Evolutionary conservation across 2,797 vertebrate genomes (phyloP).

Genomic region (Ataeniobius toweri): DNA sequence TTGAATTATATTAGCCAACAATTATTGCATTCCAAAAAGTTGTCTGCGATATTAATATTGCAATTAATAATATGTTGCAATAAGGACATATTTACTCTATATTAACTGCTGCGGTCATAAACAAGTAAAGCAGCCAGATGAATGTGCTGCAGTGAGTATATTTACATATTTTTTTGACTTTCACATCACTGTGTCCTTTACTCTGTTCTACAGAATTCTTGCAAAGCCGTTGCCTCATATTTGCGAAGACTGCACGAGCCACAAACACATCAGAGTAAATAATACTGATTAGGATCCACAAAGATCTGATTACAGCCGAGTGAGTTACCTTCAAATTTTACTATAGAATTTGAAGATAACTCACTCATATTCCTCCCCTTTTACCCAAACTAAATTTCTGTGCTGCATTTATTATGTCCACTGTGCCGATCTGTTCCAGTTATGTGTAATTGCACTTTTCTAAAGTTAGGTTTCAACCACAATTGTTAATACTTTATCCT

Average conservation of each 20-base stretch:
- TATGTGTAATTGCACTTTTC: not conserved
- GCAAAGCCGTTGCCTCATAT: not conserved
- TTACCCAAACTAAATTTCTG: not conserved
- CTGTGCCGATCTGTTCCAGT: not conserved
- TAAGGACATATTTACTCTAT: not conserved
- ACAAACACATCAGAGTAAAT: not conserved
- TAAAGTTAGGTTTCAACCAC: not conserved
- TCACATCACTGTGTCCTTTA: too few relatives aligned
- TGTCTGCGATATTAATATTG: not conserved
- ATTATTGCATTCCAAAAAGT: too few relatives aligned
- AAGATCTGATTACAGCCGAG: not conserved
- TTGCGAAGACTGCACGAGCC: not conserved
- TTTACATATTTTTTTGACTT: not conserved
- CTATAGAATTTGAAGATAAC: not conserved
- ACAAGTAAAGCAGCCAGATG: not conserved
- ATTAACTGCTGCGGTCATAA: not conserved
- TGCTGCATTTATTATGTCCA: not conserved
- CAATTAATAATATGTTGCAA: not conserved
- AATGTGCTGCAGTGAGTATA: not conserved
- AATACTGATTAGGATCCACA: not conserved
- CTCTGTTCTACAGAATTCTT: not conserved
- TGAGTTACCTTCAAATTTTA: not conserved
- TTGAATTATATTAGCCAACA: too few relatives aligned
- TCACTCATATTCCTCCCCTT: not conserved
- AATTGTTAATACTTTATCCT: conserved; percentile 6